Base-by-base conservation (phyloP, 2,888 invertebrate genomes). In the Diplazon laetatorius region DNA sequence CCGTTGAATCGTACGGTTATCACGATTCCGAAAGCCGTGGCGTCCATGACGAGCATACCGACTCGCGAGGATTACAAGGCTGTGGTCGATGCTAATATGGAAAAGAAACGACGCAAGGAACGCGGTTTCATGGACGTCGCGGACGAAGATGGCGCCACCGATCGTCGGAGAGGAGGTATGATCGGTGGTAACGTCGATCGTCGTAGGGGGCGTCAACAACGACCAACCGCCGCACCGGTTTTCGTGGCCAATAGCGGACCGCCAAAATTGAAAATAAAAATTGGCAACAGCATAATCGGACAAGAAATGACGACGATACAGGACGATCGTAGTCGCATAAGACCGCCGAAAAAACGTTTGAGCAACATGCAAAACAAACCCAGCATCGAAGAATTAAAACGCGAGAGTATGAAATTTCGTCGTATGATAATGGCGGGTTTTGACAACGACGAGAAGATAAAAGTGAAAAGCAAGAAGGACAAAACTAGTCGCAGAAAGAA, bases 381-480 rank as follows among this genome's bases (percentile, higher is more conserved):
- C 79, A 95, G 95, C 79, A 94, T 97, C 81, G 96, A 97, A 90
- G 96, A 97, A 87, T 91, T 97, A 60, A 95, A 95, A 80, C 93
- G 96, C 1, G 96, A 97, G 86, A 96, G 95, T 85, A 97, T 97
- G 97, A 97, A 96, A 88, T 97, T 94, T 90, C 93, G 97, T 14
- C 94, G 95, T 80, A 94, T 94, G 93, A 95, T 97, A 2, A 96
- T 96, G 95, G 96, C 96, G 3, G 95, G 95, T 86, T 96, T 97
- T 87, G 95, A 95, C 76, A 95, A 94, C 84, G 93, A 93, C 82
- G 95, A 95, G 83, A 93, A 79, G 80, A 84, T 85, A 65, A 88
- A 89, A 88, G 91, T 72, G 77, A 91, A 89, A 87, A 91, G 86
- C 85, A 91, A 89, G 91, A 93, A 89, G 88, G 92, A 90, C 91